These are phyloP conservation scores for Periophthalmus magnuspinnatus DNA, from an alignment of 2,797 vertebrate species.

Conservation along the genomic window DNA sequence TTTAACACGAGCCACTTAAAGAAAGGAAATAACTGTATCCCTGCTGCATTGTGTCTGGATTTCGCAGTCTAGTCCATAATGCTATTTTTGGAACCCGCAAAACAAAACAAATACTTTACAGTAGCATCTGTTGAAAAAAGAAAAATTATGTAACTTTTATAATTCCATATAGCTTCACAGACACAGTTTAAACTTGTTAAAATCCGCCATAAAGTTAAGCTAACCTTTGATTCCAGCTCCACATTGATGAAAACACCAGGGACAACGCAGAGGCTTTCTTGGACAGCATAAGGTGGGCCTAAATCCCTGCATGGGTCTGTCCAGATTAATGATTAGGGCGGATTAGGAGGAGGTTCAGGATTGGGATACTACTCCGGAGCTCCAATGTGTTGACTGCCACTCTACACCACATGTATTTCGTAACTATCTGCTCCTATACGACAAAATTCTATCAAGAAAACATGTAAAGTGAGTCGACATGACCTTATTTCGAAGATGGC, in stretches of 20 bases:
- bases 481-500: slow-evolving; percentile 12
- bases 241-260: slow-evolving; percentile 24
- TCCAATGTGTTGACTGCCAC: slow-evolving; percentile 23
- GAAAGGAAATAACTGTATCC: not conserved
- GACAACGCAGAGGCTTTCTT: slow-evolving; percentile 64
- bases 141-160: no score
- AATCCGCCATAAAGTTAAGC: not conserved
- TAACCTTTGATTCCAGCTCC: slow-evolving; percentile 4
- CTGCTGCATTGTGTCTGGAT: not conserved
- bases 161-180: not conserved
- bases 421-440: slow-evolving; percentile 23
- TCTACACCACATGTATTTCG: slow-evolving; percentile 31
- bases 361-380: slow-evolving; percentile 53
- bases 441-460: slow-evolving; percentile 34
- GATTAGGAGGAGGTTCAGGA: slow-evolving; percentile 76
- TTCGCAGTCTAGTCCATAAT: not conserved
- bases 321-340: slow-evolving; percentile 79
- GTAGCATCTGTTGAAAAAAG: no score
- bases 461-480: slow-evolving; percentile 16
- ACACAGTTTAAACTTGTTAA: not conserved
- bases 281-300: slow-evolving; percentile 75
- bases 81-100: not conserved
- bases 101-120: no score
- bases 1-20: slow-evolving; percentile 9
- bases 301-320: slow-evolving; percentile 73